Evolutionary conservation across 2,888 invertebrate genomes (phyloP).

Genomic region (Cerastis leucographa): DNA sequence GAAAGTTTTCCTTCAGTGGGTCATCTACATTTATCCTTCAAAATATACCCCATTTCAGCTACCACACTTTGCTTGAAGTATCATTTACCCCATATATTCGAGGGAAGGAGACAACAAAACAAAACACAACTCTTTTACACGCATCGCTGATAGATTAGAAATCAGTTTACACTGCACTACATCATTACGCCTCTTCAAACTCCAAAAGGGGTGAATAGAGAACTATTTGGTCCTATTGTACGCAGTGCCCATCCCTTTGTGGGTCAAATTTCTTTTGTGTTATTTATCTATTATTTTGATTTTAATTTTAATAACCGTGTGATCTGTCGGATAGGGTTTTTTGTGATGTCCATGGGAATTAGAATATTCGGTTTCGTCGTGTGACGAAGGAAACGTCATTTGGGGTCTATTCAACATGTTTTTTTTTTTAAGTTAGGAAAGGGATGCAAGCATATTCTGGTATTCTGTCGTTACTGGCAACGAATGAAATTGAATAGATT

Average conservation of each 20-base stretch:
- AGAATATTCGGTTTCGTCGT: slow-evolving; percentile 39
- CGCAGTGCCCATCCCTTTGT: slow-evolving; percentile 52
- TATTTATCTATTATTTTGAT: slow-evolving; percentile 72
- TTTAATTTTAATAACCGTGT: slow-evolving; percentile 77
- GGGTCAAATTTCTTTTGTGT: slow-evolving; percentile 76
- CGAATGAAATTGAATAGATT: neutral
- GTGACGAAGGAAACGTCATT: slow-evolving; percentile 38
- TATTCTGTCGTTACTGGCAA: neutral
- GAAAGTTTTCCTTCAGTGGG: neutral
- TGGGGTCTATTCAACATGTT: slow-evolving; percentile 14
- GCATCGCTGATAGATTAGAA: slow-evolving; percentile 69
- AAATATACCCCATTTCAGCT: neutral
- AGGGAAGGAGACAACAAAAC: slow-evolving; percentile 37
- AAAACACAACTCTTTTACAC: slow-evolving; percentile 56
- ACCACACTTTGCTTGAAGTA: slow-evolving; percentile 18
- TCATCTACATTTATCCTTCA: neutral
- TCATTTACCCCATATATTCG: slow-evolving; percentile 23
- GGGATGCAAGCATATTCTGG: neutral
- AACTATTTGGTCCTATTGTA: slow-evolving; percentile 59
- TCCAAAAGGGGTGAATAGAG: slow-evolving; percentile 64
- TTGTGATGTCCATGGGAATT: slow-evolving; percentile 51
- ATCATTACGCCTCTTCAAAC: slow-evolving; percentile 56
- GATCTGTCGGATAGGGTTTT: slow-evolving; percentile 61
- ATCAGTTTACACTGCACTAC: slow-evolving; percentile 49
- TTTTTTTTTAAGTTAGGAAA: neutral